phyloP scores from a whole-genome alignment of 2,113 vertebrate species.

The Chloropsis cyanopogon region DNA sequence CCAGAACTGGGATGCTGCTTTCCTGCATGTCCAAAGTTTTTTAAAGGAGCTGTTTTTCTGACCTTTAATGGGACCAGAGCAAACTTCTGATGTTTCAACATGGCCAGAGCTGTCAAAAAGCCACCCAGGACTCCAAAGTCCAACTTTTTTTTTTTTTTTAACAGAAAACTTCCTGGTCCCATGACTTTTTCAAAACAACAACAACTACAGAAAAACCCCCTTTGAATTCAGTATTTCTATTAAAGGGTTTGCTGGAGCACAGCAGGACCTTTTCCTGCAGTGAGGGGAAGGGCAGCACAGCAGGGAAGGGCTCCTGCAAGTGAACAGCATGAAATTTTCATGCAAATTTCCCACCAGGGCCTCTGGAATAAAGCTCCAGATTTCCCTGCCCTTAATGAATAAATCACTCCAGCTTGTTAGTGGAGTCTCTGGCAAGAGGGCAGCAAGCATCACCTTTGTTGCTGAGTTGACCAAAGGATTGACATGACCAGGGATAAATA shows the following conservation, averaged over 20 bases:
- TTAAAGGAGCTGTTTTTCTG: rapidly evolving
- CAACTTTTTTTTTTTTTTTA: neutral
- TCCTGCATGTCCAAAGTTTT: neutral
- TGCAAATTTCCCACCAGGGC: conserved; percentile 30
- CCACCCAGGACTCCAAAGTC: neutral
- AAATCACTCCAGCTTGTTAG: conserved; percentile 16
- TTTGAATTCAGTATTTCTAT: neutral
- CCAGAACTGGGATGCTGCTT: neutral
- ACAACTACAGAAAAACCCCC: rapidly evolving
- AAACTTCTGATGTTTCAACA: neutral
- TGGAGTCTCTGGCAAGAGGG: neutral
- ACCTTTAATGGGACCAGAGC: neutral
- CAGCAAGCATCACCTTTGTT: conserved; percentile 12
- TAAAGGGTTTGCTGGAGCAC: neutral
- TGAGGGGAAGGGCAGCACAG: neutral
- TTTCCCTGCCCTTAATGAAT: conserved; percentile 40
- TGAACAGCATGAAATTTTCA: conserved; percentile 35
- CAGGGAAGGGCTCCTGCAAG: neutral
- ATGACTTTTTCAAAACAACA: neutral
- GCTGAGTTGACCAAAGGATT: neutral
- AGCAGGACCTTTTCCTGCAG: neutral
- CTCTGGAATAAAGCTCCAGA: neutral
- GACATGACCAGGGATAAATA: neutral
- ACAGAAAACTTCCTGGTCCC: neutral
- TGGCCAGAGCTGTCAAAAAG: neutral